These are phyloP conservation scores for Drosophila tsacasi DNA, from an alignment of 1,140 invertebrate species.

Conservation along the genomic window DNA sequence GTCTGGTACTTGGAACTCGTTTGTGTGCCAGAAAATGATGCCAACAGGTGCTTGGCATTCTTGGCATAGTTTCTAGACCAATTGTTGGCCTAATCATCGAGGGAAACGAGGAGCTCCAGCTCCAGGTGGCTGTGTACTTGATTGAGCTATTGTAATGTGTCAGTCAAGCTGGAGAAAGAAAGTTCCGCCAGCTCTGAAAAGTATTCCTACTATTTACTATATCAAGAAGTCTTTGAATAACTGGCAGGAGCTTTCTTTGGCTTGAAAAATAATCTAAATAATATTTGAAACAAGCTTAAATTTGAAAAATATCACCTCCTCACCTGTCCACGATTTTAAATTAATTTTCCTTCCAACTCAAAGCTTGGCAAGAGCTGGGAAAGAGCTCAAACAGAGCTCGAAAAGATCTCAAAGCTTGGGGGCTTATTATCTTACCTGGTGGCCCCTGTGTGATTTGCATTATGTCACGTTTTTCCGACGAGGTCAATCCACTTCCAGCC, in stretches of 20 bases:
- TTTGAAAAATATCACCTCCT: background rate
- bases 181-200: conserved; percentile 2
- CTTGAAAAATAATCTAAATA: background rate
- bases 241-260: background rate
- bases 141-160: conserved; percentile 63
- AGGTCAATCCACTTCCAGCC: conserved; percentile 44
- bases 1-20: conserved; percentile 31
- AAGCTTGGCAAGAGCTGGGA: background rate
- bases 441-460: conserved; percentile 35
- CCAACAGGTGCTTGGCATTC: conserved; percentile 67
- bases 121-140: conserved; percentile 46
- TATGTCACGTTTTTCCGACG: conserved; percentile 52
- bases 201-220: background rate
- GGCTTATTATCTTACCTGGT: conserved; percentile 28
- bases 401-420: conserved; percentile 1
- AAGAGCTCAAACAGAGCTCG: background rate
- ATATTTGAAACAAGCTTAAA: background rate
- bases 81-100: conserved; percentile 40
- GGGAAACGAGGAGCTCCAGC: background rate
- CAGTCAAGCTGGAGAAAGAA: conserved; percentile 23
- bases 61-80: conserved; percentile 64
- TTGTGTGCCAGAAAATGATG: conserved; percentile 49
- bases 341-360: conserved; percentile 3
- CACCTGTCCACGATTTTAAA: background rate
- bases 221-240: background rate